Base-by-base conservation (phyloP, 1,140 invertebrate genomes). In the Colletes gigas region DNA sequence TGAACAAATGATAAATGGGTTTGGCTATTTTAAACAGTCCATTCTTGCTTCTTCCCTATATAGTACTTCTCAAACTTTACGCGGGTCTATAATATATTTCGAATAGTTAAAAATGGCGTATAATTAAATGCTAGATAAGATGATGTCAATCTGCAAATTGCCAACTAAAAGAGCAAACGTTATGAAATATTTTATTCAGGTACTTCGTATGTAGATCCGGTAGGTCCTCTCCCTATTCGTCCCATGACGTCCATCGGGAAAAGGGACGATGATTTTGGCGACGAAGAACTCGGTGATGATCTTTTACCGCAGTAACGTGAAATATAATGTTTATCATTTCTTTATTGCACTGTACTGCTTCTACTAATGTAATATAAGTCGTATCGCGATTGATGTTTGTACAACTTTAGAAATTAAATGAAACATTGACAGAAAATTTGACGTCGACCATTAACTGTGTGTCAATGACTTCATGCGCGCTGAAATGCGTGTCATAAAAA, bases 271-370 rank as follows among this genome's bases (percentile, higher is more conserved):
- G 96, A 97, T 83, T 97, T 98, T 93, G 96, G 94, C 57, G 96
- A 97, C 90, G 96, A 97, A 91, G 96, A 97, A 92, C 93, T 98
- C 21, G 96, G 96, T 9, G 96, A 97, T 84, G 97, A 97, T 90
- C 92, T 98, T 57, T 91, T 98, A 88, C 97, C 97, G 6, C 96
- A 97, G 89, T 97, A 94, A 90, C 69, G 68, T 63, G 59, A 65
- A 30, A 65, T 39, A 54, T 78, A 47, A n/a, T 30, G 52, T 44
- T 65, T 14, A 8, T 72, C 8, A 19, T 6, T 78, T 77, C 39
- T 52, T 41, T 44, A 70, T 21, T 59, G 19, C 6, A 55, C 10
- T 41, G 21, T 39, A 44, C 30, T 15, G 5, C 30, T 50, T 60
- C 47, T 62, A 50, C 17, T 44, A 47, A 62, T 14, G 3, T 63